phyloP scores from a whole-genome alignment of 2,797 vertebrate species.

The Phyllotis vaccarum region DNA sequence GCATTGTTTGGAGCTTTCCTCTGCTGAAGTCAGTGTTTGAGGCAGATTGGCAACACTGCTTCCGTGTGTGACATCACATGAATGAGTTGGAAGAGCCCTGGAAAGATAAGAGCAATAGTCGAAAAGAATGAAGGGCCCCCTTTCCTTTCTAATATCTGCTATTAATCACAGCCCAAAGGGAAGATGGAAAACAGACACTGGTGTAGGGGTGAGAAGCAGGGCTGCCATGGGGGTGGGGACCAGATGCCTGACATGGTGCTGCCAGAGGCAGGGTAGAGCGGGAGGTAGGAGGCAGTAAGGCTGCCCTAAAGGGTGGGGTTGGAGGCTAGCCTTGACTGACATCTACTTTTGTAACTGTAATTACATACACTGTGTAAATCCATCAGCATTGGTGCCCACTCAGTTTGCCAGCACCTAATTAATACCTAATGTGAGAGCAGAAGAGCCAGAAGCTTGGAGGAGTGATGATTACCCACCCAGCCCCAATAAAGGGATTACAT shows the following conservation, averaged over 20 bases:
- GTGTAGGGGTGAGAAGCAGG: neutral
- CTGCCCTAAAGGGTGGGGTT: neutral
- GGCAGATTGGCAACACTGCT: neutral
- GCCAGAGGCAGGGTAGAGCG: neutral
- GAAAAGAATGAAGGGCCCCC: slow-evolving; percentile 23
- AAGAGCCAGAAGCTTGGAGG: neutral
- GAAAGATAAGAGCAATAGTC: slow-evolving; percentile 64
- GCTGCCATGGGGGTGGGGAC: neutral
- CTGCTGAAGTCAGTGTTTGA: neutral
- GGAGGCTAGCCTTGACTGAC: neutral
- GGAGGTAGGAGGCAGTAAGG: no score
- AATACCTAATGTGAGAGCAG: neutral
- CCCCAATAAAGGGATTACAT: no score
- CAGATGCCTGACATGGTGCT: neutral
- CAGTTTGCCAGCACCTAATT: neutral
- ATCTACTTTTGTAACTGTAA: neutral
- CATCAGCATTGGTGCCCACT: neutral
- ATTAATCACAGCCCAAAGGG: slow-evolving; percentile 38
- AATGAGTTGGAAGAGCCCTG: slow-evolving; percentile 65
- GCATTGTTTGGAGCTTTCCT: slow-evolving; percentile 33
- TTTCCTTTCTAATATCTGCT: slow-evolving; percentile 53
- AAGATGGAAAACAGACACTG: neutral
- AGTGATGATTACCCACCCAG: no score
- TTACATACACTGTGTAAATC: neutral
- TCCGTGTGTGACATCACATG: slow-evolving; percentile 42